These are phyloP conservation scores for Drosophila neocordata DNA, from an alignment of 1,140 invertebrate species.

Conservation along the genomic window DNA sequence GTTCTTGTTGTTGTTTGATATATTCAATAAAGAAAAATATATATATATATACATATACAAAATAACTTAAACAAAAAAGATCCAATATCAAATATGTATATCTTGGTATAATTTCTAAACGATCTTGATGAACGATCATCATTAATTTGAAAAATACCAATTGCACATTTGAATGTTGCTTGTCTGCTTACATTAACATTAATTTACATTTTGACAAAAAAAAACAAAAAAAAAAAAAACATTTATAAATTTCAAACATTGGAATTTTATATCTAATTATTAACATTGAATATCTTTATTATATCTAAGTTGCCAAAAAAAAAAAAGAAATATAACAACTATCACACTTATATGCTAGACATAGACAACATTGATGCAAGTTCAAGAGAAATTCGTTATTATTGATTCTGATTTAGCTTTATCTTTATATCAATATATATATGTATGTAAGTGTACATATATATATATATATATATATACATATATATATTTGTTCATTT, in stretches of 20 bases:
- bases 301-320: neutral
- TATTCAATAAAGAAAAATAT: slow-evolving; percentile 15
- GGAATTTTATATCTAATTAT: slow-evolving; percentile 4
- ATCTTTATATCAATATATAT: neutral
- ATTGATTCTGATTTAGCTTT: neutral
- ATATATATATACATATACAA: neutral
- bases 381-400: slow-evolving; percentile 9
- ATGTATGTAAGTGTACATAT: no score
- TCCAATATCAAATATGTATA: slow-evolving; percentile 2
- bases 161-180: neutral
- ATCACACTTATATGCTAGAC: slow-evolving; percentile 2
- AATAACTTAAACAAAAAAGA: neutral
- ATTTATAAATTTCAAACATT: slow-evolving; percentile 8
- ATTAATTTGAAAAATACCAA: neutral
- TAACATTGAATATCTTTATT: slow-evolving; percentile 2
- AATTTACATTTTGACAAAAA: neutral
- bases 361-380: slow-evolving; percentile 10
- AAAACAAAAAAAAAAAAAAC: neutral
- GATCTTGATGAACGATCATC: no score
- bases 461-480: neutral
- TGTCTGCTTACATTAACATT: neutral
- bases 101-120: neutral
- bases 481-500: neutral
- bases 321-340: neutral
- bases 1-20: no score